Conservation (phyloP, 2,888 invertebrate species). For the Aleiodes leptofemur region DNA sequence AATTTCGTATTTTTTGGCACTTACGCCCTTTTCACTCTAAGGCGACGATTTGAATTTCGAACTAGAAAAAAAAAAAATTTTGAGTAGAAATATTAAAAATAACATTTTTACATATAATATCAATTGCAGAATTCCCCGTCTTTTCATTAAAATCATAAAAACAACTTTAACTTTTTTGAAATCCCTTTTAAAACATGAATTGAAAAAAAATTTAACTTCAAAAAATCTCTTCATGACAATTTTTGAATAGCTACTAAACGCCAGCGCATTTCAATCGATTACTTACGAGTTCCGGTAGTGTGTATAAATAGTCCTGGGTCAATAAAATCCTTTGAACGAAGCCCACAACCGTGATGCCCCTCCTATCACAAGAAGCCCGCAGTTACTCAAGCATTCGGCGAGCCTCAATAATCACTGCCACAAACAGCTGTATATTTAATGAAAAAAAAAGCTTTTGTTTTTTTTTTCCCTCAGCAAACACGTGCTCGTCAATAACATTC, state of each 20-base stretch:
- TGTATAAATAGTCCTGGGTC: slow-evolving; percentile 24
- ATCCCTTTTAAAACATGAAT: slow-evolving; percentile 41
- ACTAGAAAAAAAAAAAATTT: neutral
- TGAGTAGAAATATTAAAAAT: neutral
- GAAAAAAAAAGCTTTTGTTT: slow-evolving; percentile 1
- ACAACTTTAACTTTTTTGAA: too few species aligned
- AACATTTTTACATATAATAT: neutral
- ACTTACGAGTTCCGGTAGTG: slow-evolving; percentile 20
- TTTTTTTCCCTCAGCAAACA: neutral
- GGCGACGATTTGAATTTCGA: too few species aligned
- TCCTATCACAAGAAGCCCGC: too few species aligned
- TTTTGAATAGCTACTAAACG: too few species aligned
- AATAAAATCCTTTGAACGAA: neutral
- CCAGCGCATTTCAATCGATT: slow-evolving; percentile 16
- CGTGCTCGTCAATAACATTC: slow-evolving; percentile 25
- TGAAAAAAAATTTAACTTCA: slow-evolving; percentile 5
- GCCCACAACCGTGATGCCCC: neutral
- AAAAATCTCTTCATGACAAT: too few species aligned
- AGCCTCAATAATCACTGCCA: neutral
- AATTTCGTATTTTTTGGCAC: too few species aligned
- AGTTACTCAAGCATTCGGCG: neutral
- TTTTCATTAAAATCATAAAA: too few species aligned
- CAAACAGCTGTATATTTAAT: neutral
- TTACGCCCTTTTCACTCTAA: too few species aligned
- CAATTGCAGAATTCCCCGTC: neutral